Percentiles rank a stretch among this genome's conserved stretches.
Evolutionary conservation across 2,888 invertebrate species (phyloP).

Genomic region (Abscondita cerata): DNA sequence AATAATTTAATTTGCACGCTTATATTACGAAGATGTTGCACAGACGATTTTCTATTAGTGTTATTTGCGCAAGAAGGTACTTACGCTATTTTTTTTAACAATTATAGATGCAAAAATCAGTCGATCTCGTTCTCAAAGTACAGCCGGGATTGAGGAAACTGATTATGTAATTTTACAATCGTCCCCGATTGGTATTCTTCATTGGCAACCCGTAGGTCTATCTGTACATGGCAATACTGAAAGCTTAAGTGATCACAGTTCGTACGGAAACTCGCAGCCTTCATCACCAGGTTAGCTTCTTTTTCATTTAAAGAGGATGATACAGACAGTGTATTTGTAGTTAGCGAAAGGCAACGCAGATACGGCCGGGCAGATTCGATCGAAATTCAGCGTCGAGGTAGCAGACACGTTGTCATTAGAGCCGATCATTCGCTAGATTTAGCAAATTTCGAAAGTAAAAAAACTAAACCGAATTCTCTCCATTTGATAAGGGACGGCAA

Average conservation of each 20-base stretch:
- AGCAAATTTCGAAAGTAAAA: conserved; percentile 44
- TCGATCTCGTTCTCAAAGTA: conserved; percentile 56
- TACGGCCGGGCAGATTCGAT: conserved; percentile 30
- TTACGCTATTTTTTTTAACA: background rate
- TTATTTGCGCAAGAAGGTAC: background rate
- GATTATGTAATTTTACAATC: conserved; percentile 64
- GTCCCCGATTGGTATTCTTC: conserved; percentile 59
- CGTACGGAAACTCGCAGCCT: conserved; percentile 54
- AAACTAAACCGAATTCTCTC: conserved; percentile 48
- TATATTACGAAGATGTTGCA: background rate
- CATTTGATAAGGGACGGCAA: conserved; percentile 44
- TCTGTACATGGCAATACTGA: conserved; percentile 57
- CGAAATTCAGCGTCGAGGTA: conserved; percentile 39
- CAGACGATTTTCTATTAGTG: background rate
- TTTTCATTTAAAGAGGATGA: background rate
- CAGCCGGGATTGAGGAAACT: conserved; percentile 58
- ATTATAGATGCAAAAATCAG: conserved; percentile 23
- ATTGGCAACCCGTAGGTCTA: conserved; percentile 61
- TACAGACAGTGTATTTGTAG: conserved; percentile 36
- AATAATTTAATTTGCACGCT: conserved; percentile 7
- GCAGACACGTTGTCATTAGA: conserved; percentile 52
- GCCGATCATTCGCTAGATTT: conserved; percentile 44
- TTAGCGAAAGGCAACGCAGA: conserved; percentile 47
- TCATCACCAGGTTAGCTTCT: conserved; percentile 51
- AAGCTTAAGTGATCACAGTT: conserved; percentile 58